Conservation (phyloP, 1,140 invertebrate species). For the Medauroidea extradentata region DNA sequence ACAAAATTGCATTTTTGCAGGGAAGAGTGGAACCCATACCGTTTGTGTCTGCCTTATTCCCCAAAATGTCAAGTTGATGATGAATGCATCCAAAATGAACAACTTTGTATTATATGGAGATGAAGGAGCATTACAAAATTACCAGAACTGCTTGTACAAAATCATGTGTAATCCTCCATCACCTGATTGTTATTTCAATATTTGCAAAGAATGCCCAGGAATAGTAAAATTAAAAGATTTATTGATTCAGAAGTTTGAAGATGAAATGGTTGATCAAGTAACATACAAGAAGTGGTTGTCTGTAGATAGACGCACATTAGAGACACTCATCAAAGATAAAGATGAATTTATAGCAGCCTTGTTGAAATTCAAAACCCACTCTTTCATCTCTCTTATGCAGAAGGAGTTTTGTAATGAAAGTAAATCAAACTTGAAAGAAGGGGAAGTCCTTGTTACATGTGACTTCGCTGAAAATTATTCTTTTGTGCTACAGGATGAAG, state of each 20-base stretch:
- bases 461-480: conserved; percentile 29
- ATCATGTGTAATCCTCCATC: conserved; percentile 1
- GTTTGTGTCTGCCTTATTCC: no score
- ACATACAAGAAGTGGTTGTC: conserved; percentile 1
- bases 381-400: no score
- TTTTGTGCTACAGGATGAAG: conserved; percentile 27
- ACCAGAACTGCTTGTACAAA: neutral
- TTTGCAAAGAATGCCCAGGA: neutral
- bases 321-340: neutral
- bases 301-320: neutral
- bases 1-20: no score
- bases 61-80: no score
- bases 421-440: neutral
- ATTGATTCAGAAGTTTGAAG: neutral
- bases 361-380: no score
- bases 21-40: no score
- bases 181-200: neutral
- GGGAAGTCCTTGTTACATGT: conserved; percentile 1
- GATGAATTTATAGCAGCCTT: neutral
- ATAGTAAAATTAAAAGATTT: neutral
- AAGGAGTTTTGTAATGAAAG: no score
- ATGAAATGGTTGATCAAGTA: neutral
- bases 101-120: no score
- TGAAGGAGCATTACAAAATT: no score
- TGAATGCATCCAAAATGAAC: no score